A percentile compares a stretch with the other conserved stretches of the same genome.
phyloP scores from a whole-genome alignment of 2,888 invertebrate genomes.

The Osmoderma eremita region DNA sequence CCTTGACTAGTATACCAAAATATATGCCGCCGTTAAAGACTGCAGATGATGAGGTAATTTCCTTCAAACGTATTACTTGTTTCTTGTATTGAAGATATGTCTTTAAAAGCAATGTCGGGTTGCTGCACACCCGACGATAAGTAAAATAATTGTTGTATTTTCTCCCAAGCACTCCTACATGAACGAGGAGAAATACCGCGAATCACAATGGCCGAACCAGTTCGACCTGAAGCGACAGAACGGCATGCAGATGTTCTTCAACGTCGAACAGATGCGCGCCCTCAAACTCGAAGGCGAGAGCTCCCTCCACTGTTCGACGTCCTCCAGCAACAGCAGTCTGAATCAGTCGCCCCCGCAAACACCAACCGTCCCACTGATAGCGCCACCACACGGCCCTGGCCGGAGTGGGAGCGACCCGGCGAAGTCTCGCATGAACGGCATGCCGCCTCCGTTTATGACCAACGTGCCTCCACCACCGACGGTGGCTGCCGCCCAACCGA shows the following conservation, averaged over 20 bases:
- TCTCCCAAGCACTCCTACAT: constrained; percentile 69
- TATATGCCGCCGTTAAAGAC: constrained; percentile 52
- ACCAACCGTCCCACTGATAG: constrained; percentile 64
- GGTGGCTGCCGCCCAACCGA: constrained; percentile 53
- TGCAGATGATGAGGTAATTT: constrained; percentile 55
- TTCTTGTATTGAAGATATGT: too few species aligned
- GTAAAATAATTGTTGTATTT: neutral
- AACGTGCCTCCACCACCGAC: constrained; percentile 49
- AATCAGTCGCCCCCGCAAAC: constrained; percentile 69
- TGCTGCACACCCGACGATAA: too few species aligned
- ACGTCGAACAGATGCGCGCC: constrained; percentile 64
- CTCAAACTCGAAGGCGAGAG: constrained; percentile 65
- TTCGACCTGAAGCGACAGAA: constrained; percentile 54
- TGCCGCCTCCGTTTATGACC: constrained; percentile 52
- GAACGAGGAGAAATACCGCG: constrained; percentile 72
- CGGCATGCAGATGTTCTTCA: constrained; percentile 59
- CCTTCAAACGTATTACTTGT: neutral
- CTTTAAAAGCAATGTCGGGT: too few species aligned
- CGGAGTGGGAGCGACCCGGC: constrained; percentile 46
- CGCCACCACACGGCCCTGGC: constrained; percentile 55
- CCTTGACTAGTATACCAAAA: constrained; percentile 54
- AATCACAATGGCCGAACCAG: constrained; percentile 55
- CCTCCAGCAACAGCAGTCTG: constrained; percentile 66
- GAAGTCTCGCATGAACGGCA: constrained; percentile 54
- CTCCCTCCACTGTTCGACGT: constrained; percentile 66